These are phyloP conservation scores for Centroberyx gerrardi DNA, from an alignment of 2,797 vertebrate genomes.

Conservation along the genomic window DNA sequence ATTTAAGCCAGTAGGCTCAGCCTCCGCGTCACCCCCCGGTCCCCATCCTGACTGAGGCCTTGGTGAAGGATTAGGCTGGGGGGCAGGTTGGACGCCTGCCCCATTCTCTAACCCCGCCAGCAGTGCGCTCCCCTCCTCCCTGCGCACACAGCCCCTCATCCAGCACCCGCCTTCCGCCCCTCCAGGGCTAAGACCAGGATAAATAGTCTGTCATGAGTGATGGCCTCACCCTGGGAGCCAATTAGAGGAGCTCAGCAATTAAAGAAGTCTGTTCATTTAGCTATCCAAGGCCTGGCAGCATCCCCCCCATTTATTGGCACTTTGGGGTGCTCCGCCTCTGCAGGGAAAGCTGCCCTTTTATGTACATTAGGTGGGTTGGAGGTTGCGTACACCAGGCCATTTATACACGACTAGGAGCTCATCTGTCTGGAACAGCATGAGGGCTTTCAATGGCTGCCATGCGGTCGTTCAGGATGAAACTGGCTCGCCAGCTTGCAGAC, in stretches of 20 bases:
- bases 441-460: conserved; percentile 1
- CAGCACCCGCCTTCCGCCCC: conserved; percentile 15
- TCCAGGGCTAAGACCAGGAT: conserved; percentile 60
- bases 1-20: conserved; percentile 61
- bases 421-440: background rate
- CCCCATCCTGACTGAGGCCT: conserved; percentile 40
- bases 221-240: conserved; percentile 79
- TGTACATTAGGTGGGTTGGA: conserved; percentile 33
- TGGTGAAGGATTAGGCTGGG: conserved; percentile 64
- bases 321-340: conserved; percentile 23
- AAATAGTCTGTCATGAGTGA: conserved; percentile 72
- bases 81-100: conserved; percentile 53
- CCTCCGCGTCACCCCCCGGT: conserved; percentile 33
- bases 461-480: background rate
- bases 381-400: background rate
- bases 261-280: conserved; percentile 72
- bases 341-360: conserved; percentile 47
- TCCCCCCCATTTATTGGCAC: conserved; percentile 43
- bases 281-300: conserved; percentile 52
- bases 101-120: conserved; percentile 41
- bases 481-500: background rate
- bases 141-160: conserved; percentile 20
- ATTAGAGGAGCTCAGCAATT: conserved; percentile 77
- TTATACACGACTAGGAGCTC: background rate
- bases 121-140: conserved; percentile 27